Evolutionary conservation across 1,140 invertebrate species (phyloP), one percentile per base, ranked within the genome.

Genomic region (Charaxes varanes): DNA sequence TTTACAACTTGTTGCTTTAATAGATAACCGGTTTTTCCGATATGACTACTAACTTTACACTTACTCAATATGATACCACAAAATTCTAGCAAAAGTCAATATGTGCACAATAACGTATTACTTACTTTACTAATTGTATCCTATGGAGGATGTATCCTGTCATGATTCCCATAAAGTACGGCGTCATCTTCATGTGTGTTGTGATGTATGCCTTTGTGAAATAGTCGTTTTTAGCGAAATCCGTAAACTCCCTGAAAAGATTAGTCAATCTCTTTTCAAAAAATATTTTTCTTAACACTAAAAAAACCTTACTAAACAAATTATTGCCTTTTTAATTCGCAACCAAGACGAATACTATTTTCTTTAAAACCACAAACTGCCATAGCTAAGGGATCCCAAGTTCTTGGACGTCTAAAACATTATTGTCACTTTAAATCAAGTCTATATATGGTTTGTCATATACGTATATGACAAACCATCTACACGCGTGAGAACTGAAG

Each of bases 121-220:
- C 74, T 85, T 80, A 88, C 81, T 88, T 81, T 37, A 85, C 74
- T 27, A 72, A 79, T 64, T 91, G 88, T 26, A 91, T 83, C 35
- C 84, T 74, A 61, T 90, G 86, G 6, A 89, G 79, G n/a, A 90
- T 57, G 47, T 89, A 90, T 13, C 89, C 90, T 46, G 86, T 87
- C 14, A 88, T 40, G 26, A 92, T 54, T 23, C 90, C 90, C 57
- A 90, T 83, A 44, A 87, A 87, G 52, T 92, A 92, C 0, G 88
- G 84, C 28, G 78, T 87, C 28, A 90, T 88, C 61, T 90, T 86
- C 87, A 90, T 90, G 53, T 92, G 90, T 1, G 90, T 91, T 62
- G 90, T 90, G 2, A 91, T 89, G 42, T 91, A 92, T 3, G 84
- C 85, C 21, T 82, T 86, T 42, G 83, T 85, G 52, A 90, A 91